Base-by-base conservation (phyloP, 2,113 vertebrate species). In the Phrynocephalus versicolor region DNA sequence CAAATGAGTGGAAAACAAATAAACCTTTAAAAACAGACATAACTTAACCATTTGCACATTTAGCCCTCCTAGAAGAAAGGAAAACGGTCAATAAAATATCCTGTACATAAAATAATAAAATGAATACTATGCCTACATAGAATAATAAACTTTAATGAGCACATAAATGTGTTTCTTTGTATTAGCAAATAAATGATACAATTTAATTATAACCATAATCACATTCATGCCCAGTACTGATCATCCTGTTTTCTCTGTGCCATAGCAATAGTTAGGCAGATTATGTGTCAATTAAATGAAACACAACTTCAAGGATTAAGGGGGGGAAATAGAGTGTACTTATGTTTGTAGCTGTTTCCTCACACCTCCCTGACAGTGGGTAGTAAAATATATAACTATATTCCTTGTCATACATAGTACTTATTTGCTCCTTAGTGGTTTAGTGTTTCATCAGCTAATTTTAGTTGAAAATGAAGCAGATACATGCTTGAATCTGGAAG, bases 1-100 rank as follows among this genome's bases (percentile, higher is more conserved):
- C 85, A 64, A 7, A 19, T 57, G 23, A 57, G 4, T 79, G 75
- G 14, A 75, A 89, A 85, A 85, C 21, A 15, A 70, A 83, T 30
- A 25, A 77, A 21, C 85, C 3, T 33, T 60, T 27, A 62, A 57
- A 89, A 77, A 8, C 30, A 67, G 55, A 9, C 73, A 35, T 23
- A 41, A 21, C 16, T 1, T 27, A 74, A 25, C 65, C 0, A 1
- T 1, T 78, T 88, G 72, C 60, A 90, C 2, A 79, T 41, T 82
- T 84, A 30, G 25, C 23, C 30, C 57, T n/a, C 55, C 13, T 37
- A 72, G 35, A 0, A 13, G n/a, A 74, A 45, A 83, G 51, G 25
- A 1, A 33, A 8, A 67, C 0, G 27, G 82, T 76, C 84, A 75
- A 0, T 27, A 84, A 89, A 14, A 2, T 2, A 5, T 15, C 69